Conservation (phyloP, 2,888 invertebrate genomes). For the Drosophila maculinotata region DNA sequence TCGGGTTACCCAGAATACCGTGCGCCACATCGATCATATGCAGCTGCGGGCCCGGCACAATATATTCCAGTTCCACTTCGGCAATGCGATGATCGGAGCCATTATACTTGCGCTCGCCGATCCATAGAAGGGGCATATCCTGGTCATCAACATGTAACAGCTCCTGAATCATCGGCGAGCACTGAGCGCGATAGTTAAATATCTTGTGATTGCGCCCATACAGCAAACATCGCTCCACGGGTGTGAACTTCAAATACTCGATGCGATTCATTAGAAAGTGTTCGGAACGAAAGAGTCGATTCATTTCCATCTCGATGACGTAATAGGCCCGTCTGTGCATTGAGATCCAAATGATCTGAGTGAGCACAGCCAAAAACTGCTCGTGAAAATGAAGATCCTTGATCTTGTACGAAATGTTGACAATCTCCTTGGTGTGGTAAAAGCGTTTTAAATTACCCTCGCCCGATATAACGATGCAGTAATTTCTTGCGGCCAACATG, state of each 20-base stretch:
- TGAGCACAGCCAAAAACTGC: slow-evolving; percentile 58
- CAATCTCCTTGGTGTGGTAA: slow-evolving; percentile 18
- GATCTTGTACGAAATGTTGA: slow-evolving; percentile 21
- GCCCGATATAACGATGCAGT: slow-evolving; percentile 7
- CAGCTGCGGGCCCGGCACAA: slow-evolving; percentile 10
- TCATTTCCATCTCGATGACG: slow-evolving; percentile 77
- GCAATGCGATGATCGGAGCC: slow-evolving; percentile 16
- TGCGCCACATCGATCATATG: slow-evolving; percentile 9
- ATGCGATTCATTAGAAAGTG: slow-evolving; percentile 71
- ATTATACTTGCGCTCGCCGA: slow-evolving; percentile 15
- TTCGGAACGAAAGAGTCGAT: slow-evolving; percentile 80
- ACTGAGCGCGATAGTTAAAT: slow-evolving; percentile 14
- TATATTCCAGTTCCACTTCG: slow-evolving; percentile 16
- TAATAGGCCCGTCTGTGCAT: slow-evolving; percentile 69
- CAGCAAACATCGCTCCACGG: slow-evolving; percentile 9
- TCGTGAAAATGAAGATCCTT: slow-evolving; percentile 18
- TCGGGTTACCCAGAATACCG: slow-evolving; percentile 22
- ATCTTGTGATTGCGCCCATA: slow-evolving; percentile 24
- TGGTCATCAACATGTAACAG: slow-evolving; percentile 3
- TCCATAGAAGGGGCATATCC: slow-evolving; percentile 26
- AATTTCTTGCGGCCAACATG: slow-evolving; percentile 76
- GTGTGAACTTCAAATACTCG: background rate
- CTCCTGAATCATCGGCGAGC: slow-evolving; percentile 19
- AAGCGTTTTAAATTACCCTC: slow-evolving; percentile 14
- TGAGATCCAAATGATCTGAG: slow-evolving; percentile 52